These are phyloP conservation scores for Gymnoscopelus braueri DNA, from an alignment of 2,797 vertebrate genomes.

Conservation along the genomic window DNA sequence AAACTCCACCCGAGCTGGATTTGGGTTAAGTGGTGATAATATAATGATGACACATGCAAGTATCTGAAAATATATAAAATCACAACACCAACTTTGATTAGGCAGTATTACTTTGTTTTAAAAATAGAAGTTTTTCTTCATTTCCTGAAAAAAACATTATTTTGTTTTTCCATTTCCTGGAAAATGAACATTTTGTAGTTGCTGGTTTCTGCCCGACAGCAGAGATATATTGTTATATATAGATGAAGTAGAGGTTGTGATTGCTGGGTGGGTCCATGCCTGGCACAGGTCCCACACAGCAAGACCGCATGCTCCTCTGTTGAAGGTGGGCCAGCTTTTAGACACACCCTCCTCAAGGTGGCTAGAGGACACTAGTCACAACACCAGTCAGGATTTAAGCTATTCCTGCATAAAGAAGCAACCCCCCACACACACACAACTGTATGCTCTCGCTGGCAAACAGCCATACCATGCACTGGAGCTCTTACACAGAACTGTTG, in stretches of 20 bases:
- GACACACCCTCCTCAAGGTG: constrained; percentile 62
- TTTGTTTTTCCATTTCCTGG: no score
- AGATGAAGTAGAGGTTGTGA: constrained; percentile 4
- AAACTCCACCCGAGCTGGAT: no score
- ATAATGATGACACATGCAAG: no score
- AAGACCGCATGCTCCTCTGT: constrained; percentile 18
- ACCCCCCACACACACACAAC: neutral
- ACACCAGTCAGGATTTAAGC: constrained; percentile 27
- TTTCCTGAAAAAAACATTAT: no score
- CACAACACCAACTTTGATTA: no score
- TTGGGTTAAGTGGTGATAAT: no score
- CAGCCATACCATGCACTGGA: constrained; percentile 17
- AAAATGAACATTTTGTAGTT: no score
- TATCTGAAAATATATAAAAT: no score
- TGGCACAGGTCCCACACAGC: constrained; percentile 48
- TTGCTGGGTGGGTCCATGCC: constrained; percentile 38
- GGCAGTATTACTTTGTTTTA: no score
- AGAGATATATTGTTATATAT: no score
- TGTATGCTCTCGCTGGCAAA: constrained; percentile 1
- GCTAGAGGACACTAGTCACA: constrained; percentile 54
- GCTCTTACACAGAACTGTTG: constrained; percentile 26
- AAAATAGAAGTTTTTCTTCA: no score
- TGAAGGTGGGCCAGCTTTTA: constrained; percentile 55
- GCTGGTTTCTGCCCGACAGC: no score
- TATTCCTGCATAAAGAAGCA: constrained; percentile 14